Percentiles rank a stretch among this genome's conserved stretches.
phyloP scores from a whole-genome alignment of 2,888 invertebrate genomes.

The Metalampra italica region DNA sequence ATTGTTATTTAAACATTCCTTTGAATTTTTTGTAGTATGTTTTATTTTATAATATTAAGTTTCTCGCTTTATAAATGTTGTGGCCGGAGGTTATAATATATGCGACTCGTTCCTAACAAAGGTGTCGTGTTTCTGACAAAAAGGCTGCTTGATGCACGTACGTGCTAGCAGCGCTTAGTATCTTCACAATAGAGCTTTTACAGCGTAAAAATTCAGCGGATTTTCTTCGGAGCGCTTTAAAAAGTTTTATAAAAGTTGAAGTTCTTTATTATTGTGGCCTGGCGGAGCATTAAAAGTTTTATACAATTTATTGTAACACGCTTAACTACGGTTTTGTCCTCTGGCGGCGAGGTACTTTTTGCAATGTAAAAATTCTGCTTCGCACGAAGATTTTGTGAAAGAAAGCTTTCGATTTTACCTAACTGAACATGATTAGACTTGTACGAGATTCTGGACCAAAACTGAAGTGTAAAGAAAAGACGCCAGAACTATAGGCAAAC shows the following conservation, averaged over 20 bases:
- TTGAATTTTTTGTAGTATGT: too few species aligned
- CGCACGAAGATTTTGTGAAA: too few species aligned
- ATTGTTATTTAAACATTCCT: too few species aligned
- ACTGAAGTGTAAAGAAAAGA: too few species aligned
- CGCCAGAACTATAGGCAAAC: too few species aligned
- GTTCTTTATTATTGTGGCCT: constrained; percentile 1
- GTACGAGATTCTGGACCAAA: too few species aligned
- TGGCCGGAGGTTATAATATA: constrained; percentile 19
- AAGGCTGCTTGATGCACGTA: constrained; percentile 24
- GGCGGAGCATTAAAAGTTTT: neutral
- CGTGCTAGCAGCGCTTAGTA: neutral
- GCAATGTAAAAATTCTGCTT: too few species aligned
- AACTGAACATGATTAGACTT: too few species aligned
- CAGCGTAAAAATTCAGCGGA: neutral
- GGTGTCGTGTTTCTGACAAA: constrained; percentile 29
- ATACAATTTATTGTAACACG: too few species aligned
- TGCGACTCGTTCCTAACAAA: constrained; percentile 21
- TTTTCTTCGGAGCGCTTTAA: constrained; percentile 7
- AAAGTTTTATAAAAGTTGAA: neutral
- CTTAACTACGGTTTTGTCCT: too few species aligned
- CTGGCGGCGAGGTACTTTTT: too few species aligned
- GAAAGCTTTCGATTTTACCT: too few species aligned
- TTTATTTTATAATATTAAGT: neutral
- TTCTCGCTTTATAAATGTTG: constrained; percentile 2
- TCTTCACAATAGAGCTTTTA: neutral